These are phyloP conservation scores for Syndactyla subalaris DNA, from an alignment of 2,797 vertebrate species.

Conservation along the genomic window DNA sequence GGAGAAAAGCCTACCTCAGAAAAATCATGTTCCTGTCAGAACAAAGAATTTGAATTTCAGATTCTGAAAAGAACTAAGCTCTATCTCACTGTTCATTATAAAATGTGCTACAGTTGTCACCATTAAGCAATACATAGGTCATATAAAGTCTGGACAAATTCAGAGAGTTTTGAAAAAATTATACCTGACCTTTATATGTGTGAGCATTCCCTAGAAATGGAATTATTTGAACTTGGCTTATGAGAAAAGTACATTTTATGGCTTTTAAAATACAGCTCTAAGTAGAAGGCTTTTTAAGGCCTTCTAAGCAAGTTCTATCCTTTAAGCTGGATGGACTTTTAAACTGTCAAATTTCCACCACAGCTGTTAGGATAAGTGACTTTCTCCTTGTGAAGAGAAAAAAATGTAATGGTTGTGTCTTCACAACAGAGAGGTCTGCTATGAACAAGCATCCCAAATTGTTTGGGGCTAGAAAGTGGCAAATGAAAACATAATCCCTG, in stretches of 20 bases:
- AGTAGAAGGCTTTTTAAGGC: background rate
- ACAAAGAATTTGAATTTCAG: background rate
- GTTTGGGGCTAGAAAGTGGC: background rate
- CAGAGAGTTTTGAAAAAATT: background rate
- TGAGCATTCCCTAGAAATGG: background rate
- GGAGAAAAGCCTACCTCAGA: background rate
- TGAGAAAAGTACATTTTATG: background rate
- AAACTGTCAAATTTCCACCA: background rate
- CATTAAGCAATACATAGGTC: background rate
- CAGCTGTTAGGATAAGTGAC: background rate
- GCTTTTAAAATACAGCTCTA: background rate
- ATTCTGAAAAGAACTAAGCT: background rate
- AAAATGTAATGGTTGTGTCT: background rate
- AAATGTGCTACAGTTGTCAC: background rate
- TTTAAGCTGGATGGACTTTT: background rate
- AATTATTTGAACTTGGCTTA: background rate
- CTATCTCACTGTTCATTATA: background rate
- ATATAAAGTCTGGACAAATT: background rate
- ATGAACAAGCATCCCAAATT: background rate
- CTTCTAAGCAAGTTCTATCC: background rate
- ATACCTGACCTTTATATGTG: background rate
- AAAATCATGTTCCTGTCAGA: background rate
- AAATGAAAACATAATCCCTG: background rate
- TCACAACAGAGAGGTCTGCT: background rate
- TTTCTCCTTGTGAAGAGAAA: background rate